A percentile compares a stretch with the other conserved stretches of the same genome.
Evolutionary conservation across 2,888 invertebrate species (phyloP).

Genomic region (Nowickia ferox): DNA sequence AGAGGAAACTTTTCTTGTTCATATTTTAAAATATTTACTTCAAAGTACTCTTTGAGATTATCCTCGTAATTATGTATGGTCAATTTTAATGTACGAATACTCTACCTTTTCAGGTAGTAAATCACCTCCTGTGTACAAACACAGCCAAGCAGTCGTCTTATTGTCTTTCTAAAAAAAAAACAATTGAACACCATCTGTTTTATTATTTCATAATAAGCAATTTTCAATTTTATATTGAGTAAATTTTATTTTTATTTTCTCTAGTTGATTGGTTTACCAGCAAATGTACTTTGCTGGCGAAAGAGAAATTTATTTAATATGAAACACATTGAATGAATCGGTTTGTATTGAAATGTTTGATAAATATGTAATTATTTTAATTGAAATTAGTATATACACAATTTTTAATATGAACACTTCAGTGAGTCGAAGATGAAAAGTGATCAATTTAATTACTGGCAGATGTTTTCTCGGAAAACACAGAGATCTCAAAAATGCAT

Average conservation of each 20-base stretch:
- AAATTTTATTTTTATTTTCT: conserved; percentile 1
- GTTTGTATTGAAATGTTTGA: not conserved
- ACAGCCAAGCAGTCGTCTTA: not conserved
- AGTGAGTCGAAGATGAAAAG: not conserved
- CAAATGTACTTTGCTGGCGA: conserved; percentile 10
- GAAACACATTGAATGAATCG: not conserved
- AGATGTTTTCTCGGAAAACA: not conserved
- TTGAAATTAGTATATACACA: not conserved
- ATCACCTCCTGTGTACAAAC: conserved; percentile 1
- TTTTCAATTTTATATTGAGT: conserved; percentile 41
- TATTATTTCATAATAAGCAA: conserved; percentile 41
- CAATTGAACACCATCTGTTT: conserved; percentile 55
- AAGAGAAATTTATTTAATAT: conserved; percentile 5
- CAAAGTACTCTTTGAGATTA: not conserved
- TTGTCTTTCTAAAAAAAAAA: conserved; percentile 13
- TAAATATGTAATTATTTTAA: not conserved
- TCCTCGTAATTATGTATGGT: not conserved
- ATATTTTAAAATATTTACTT: not conserved
- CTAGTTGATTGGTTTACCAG: conserved; percentile 7
- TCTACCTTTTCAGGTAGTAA: conserved; percentile 39
- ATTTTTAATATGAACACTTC: not conserved
- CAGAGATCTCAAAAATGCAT: too few relatives aligned
- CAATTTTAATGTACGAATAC: not conserved
- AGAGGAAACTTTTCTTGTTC: too few relatives aligned
- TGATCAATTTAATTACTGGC: not conserved